These are phyloP conservation scores for Penelope pileata DNA, from an alignment of 2,113 vertebrate species.

Conservation along the genomic window DNA sequence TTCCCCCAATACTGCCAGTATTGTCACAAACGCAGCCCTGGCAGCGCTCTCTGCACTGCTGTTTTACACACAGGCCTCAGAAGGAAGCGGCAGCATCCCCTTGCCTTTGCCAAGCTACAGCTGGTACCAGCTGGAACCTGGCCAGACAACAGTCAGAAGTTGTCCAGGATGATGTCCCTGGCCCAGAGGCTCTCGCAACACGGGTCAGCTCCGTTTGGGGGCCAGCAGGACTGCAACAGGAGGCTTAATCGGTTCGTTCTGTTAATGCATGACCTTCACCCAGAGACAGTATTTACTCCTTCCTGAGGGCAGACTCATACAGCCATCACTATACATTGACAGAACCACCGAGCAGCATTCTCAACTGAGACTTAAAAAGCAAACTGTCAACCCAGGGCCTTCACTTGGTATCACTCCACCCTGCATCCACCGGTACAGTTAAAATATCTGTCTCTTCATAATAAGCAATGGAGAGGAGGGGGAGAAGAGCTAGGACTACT, in stretches of 20 bases:
- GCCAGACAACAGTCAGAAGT: neutral
- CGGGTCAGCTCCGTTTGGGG: neutral
- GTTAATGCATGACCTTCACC: neutral
- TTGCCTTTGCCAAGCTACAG: neutral
- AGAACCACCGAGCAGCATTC: neutral
- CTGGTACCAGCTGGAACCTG: neutral
- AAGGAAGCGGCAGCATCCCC: neutral
- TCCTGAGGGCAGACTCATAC: neutral
- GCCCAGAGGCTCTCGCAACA: neutral
- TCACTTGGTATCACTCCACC: slow-evolving; percentile 3
- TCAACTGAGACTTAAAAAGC: slow-evolving; percentile 23
- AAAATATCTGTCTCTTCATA: slow-evolving; percentile 15
- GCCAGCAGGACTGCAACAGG: neutral
- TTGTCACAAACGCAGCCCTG: neutral
- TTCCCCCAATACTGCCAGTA: neutral
- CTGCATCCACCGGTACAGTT: slow-evolving; percentile 11
- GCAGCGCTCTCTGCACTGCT: rapidly evolving
- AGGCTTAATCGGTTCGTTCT: neutral
- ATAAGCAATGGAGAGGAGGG: slow-evolving; percentile 14
- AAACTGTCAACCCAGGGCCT: slow-evolving; percentile 9
- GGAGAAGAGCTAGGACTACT: slow-evolving; percentile 52
- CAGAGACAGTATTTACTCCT: neutral
- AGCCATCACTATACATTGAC: neutral
- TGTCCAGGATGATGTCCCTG: neutral
- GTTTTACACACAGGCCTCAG: neutral